Evolutionary conservation across 1,140 invertebrate species (phyloP), one percentile per base, ranked within the genome.

Genomic region (Rhynchophorus ferrugineus): DNA sequence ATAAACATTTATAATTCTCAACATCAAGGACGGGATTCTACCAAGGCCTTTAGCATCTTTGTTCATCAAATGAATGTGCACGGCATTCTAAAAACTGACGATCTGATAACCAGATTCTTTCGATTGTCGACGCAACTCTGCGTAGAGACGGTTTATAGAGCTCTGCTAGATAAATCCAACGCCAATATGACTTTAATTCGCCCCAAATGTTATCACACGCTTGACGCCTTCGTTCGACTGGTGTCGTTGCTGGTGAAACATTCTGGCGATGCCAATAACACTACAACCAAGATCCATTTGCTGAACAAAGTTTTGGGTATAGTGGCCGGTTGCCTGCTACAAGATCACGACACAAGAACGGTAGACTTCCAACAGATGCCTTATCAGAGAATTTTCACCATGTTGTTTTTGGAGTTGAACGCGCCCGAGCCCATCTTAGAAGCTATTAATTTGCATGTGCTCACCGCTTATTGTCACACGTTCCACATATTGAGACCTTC

Each of bases 241-340:
- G 93, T 98, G 21, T 88, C 94, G 0, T 74, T 98, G 11, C 76
- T 99, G 3, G 91, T 99, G n/a, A 98, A 97, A 66, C 94, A 98
- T 68, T 89, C 87, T 0, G 87, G 89, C 1, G 93, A 97, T 58
- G 79, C 80, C 2, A 82, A 79, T 6, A 96, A 93, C 69, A 89
- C 86, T 1, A 85, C 85, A 0, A 95, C 94, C 0, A 99, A 99
- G 73, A 87, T 98, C 8, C 98, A 98, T 72, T 73, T 99, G 7
- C 72, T 99, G 1, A 98, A 98, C 66, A 98, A 98, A 75, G 91
- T 91, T 44, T 72, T 99, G 45, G 93, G 92, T 11, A 95, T 99
- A 58, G 88, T 99, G 2, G 89, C 94, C 11, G 93, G 93, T 0
- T 92, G 95, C 17, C 72, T 98, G 33, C 73, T 97, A 1, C 90